Evolutionary conservation across 2,888 invertebrate genomes (phyloP).

Genomic region (Maniola hyperantus): DNA sequence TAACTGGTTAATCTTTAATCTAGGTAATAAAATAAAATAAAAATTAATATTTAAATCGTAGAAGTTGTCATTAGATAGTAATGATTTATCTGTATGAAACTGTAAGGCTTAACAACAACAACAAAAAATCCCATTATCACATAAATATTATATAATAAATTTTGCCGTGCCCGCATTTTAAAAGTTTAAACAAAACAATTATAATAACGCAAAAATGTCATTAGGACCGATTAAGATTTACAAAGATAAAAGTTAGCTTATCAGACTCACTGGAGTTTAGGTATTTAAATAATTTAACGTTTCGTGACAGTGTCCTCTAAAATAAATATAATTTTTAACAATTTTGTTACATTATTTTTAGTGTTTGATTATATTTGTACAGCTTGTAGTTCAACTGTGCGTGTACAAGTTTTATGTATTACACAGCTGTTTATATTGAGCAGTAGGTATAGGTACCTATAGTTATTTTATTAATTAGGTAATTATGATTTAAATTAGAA

Average conservation of each 20-base stretch:
- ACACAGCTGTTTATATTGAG: background rate
- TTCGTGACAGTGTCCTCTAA: constrained; percentile 8
- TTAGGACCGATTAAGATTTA: constrained; percentile 20
- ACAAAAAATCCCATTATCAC: too few relatives aligned
- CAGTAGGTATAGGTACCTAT: too few relatives aligned
- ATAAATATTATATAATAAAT: background rate
- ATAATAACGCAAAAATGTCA: constrained; percentile 18
- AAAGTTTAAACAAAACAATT: constrained; percentile 1
- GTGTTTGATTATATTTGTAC: constrained; percentile 1
- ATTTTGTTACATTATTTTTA: constrained; percentile 9
- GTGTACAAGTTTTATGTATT: background rate
- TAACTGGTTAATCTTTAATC: too few relatives aligned
- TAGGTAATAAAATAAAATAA: too few relatives aligned
- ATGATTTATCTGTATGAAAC: too few relatives aligned
- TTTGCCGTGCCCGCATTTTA: background rate
- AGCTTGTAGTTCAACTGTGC: background rate
- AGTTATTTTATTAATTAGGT: too few relatives aligned
- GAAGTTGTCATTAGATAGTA: too few relatives aligned
- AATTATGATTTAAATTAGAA: too few relatives aligned
- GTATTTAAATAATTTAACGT: background rate
- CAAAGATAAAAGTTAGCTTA: constrained; percentile 5
- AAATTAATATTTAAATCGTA: too few relatives aligned
- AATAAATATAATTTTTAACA: background rate
- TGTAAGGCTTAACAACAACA: too few relatives aligned
- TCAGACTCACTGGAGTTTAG: background rate